Evolutionary conservation across 1,140 invertebrate species (phyloP).

Genomic region (Meloidogyne floridensis): DNA sequence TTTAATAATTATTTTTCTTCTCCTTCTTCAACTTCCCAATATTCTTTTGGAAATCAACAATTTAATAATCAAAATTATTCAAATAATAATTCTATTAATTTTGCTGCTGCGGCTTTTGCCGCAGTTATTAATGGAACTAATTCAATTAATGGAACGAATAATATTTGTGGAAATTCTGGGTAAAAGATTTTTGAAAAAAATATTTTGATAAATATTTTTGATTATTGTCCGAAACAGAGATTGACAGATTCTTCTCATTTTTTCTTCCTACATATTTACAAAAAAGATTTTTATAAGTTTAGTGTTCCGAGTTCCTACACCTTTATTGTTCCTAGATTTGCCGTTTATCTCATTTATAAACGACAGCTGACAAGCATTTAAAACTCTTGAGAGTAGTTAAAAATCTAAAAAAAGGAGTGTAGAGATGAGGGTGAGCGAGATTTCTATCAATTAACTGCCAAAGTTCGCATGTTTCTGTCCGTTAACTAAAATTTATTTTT

Average conservation of each 20-base stretch:
- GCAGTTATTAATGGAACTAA: not conserved
- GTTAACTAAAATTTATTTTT: no score
- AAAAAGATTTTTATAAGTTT: no score
- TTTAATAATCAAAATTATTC: conserved; percentile 1
- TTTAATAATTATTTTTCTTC: conserved; percentile 1
- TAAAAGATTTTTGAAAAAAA: not conserved
- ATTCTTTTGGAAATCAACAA: not conserved
- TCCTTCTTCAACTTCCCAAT: not conserved
- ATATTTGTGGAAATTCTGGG: conserved; percentile 1
- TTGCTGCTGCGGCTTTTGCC: not conserved
- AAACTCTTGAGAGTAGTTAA: no score
- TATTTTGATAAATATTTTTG: not conserved
- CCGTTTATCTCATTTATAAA: no score
- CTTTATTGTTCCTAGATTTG: no score
- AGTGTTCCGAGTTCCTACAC: no score
- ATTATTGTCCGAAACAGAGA: not conserved
- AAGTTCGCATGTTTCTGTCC: no score
- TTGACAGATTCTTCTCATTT: not conserved
- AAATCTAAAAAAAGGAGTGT: no score
- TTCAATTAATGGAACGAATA: conserved; percentile 15
- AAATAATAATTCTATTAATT: not conserved
- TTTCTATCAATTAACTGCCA: no score
- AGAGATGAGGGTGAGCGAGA: no score
- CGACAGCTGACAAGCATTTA: no score
- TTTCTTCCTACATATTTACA: no score